Conservation (phyloP, 2,797 vertebrate species). For the Eospalax fontanierii region DNA sequence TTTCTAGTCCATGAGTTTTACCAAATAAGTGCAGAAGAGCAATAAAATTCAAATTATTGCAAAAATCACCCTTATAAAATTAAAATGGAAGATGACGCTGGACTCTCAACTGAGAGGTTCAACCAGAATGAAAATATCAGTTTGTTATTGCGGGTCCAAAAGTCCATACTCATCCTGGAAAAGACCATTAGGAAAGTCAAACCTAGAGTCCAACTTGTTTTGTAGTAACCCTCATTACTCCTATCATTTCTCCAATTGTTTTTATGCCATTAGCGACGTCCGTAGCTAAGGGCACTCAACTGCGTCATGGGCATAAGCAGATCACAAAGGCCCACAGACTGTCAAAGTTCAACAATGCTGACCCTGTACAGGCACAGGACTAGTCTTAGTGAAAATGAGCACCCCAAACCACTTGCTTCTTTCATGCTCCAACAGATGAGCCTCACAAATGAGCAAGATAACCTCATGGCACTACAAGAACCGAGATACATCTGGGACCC, state of each 20-base stretch:
- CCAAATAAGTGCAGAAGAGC: conserved; percentile 48
- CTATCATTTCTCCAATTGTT: neutral
- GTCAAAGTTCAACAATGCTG: neutral
- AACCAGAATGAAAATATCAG: neutral
- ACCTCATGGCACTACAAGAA: rapidly evolving
- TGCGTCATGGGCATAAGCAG: neutral
- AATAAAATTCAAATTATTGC: conserved; percentile 65
- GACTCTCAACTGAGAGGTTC: neutral
- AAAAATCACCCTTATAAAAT: conserved; percentile 46
- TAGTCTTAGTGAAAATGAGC: neutral
- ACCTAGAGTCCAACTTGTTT: neutral
- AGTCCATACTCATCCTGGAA: neutral
- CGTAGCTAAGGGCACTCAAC: neutral
- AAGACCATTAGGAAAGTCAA: neutral
- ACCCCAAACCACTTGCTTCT: neutral
- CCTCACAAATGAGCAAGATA: neutral
- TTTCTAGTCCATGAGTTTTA: conserved; percentile 53
- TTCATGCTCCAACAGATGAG: neutral
- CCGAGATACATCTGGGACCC: too few relatives aligned
- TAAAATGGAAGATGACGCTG: neutral
- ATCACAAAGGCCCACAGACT: neutral
- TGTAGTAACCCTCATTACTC: neutral
- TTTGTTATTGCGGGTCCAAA: neutral
- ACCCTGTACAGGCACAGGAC: neutral
- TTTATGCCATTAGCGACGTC: neutral